phyloP scores from a whole-genome alignment of 2,797 vertebrate species.

The Danio tinwini region DNA sequence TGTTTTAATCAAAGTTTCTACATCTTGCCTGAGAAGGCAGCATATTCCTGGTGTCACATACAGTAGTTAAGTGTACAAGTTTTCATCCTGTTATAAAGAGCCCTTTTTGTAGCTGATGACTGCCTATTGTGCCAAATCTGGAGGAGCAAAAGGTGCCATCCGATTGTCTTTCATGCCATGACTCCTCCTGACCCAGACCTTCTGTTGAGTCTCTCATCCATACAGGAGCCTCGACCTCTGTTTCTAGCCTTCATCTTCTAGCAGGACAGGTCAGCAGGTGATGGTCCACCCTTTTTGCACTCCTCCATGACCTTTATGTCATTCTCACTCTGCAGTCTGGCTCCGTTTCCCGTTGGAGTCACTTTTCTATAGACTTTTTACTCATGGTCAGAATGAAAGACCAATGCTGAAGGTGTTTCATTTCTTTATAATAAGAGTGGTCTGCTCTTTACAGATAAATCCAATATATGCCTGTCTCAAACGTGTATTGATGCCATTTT shows the following conservation, averaged over 20 bases:
- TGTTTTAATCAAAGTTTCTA: too few relatives aligned
- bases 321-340: not conserved
- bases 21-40: not conserved
- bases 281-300: not conserved
- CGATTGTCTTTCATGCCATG: slow-evolving; percentile 1
- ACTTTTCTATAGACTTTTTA: slow-evolving; percentile 1
- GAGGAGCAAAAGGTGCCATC: not conserved
- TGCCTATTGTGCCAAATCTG: not conserved
- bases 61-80: not conserved
- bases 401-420: not conserved
- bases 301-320: not conserved
- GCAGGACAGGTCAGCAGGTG: slow-evolving; percentile 23
- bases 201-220: slow-evolving; percentile 2
- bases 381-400: slow-evolving; percentile 19
- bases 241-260: slow-evolving; percentile 12
- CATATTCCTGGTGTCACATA: not conserved
- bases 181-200: not conserved
- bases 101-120: not conserved
- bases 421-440: slow-evolving; percentile 6
- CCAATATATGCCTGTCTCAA: not conserved
- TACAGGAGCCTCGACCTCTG: slow-evolving; percentile 12
- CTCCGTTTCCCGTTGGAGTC: not conserved
- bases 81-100: not conserved
- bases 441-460: not conserved
- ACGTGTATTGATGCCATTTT: not conserved